Conservation (phyloP, 2,888 invertebrate genomes). For the Melangyna quadrimaculata region DNA sequence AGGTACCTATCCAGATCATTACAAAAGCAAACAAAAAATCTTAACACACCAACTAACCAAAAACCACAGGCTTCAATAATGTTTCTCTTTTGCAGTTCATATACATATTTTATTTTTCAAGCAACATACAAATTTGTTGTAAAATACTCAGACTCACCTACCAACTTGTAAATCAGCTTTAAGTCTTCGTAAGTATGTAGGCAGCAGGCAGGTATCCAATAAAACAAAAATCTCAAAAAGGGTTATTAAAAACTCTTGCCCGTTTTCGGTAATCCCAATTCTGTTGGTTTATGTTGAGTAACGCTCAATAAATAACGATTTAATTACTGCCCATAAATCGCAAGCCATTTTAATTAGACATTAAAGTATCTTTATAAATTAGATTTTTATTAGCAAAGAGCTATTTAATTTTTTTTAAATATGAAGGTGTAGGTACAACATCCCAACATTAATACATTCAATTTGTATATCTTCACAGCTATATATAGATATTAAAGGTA, state of each 20-base stretch:
- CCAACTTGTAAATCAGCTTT: constrained; percentile 49
- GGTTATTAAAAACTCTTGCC: constrained; percentile 56
- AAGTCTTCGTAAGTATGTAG: neutral
- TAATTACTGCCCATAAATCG: constrained; percentile 37
- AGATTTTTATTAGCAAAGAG: neutral
- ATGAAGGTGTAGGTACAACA: neutral
- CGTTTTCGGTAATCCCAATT: constrained; percentile 54
- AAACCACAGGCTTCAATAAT: neutral
- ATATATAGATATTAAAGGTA: neutral
- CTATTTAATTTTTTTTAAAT: neutral
- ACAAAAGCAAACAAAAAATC: neutral
- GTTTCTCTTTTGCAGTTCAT: neutral
- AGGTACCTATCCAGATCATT: too few relatives aligned
- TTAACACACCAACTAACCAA: neutral
- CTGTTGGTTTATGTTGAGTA: constrained; percentile 17
- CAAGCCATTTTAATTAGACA: constrained; percentile 8
- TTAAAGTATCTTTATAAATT: constrained; percentile 29
- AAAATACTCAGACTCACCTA: constrained; percentile 23
- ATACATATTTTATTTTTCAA: neutral
- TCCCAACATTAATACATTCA: neutral
- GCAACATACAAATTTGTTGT: neutral
- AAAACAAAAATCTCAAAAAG: constrained; percentile 30
- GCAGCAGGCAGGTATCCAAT: constrained; percentile 38
- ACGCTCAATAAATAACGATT: constrained; percentile 14
- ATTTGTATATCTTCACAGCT: too few relatives aligned